Conservation (phyloP, 2,888 invertebrate genomes). For the Encarsia formosa region DNA sequence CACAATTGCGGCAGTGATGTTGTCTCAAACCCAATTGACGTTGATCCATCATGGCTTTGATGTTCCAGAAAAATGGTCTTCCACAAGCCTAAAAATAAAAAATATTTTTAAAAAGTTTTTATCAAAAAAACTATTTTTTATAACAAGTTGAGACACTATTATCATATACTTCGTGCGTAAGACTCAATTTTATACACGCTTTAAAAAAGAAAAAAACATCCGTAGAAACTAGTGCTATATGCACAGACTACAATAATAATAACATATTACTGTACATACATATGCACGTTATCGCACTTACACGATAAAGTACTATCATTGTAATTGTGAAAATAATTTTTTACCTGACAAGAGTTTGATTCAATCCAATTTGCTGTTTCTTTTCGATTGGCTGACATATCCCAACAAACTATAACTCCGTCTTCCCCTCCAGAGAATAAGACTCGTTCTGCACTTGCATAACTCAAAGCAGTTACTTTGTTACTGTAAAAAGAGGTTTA, state of each 20-base stretch:
- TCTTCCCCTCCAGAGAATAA: conserved; percentile 89
- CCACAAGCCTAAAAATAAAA: conserved; percentile 70
- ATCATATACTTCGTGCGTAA: no score
- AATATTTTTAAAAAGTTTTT: not conserved
- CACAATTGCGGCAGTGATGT: conserved; percentile 90
- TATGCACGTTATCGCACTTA: no score
- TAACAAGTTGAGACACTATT: no score
- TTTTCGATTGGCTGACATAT: conserved; percentile 81
- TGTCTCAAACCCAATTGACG: conserved; percentile 87
- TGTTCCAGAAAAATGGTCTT: conserved; percentile 98
- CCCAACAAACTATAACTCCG: conserved; percentile 90
- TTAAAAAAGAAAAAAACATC: conserved; percentile 4
- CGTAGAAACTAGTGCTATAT: no score
- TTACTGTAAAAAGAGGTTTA: conserved; percentile 53
- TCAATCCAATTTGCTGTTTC: conserved; percentile 97
- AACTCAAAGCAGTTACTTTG: conserved; percentile 85
- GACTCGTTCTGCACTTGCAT: conserved; percentile 73
- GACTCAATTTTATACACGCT: no score
- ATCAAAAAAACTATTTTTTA: not conserved
- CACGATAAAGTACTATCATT: no score
- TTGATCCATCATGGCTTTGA: conserved; percentile 97
- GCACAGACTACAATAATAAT: no score
- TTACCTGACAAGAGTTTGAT: conserved; percentile 74
- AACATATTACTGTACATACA: no score
- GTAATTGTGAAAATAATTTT: no score